Conservation (phyloP, 2,797 vertebrate genomes). For the Cheirogaleus major region DNA sequence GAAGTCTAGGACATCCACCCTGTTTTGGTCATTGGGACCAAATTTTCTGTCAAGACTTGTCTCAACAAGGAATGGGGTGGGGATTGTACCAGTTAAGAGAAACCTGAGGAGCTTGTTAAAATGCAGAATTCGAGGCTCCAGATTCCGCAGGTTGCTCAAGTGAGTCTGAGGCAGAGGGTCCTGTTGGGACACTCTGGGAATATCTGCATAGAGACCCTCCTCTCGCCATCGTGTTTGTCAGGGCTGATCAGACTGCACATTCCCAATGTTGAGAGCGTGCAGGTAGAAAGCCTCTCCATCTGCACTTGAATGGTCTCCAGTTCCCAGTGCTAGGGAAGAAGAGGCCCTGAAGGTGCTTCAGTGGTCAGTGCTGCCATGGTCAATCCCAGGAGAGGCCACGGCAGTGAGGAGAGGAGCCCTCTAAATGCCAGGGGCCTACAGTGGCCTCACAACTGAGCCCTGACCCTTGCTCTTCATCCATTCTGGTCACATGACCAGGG, state of each 20-base stretch:
- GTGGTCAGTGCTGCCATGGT: not conserved
- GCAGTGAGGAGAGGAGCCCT: not conserved
- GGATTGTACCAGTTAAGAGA: not conserved
- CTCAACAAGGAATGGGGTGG: not conserved
- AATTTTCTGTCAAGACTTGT: not conserved
- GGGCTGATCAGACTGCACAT: not conserved
- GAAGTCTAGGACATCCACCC: not conserved
- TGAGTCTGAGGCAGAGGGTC: not conserved
- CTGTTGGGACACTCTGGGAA: not conserved
- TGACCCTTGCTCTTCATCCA: not conserved
- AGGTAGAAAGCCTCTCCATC: not conserved
- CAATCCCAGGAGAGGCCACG: not conserved
- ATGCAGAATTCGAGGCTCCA: not conserved
- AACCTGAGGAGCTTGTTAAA: not conserved
- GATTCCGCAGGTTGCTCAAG: not conserved
- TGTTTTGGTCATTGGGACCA: not conserved
- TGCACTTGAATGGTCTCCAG: rapidly evolving
- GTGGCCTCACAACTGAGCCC: not conserved
- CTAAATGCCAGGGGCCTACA: not conserved
- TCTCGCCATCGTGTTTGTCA: not conserved
- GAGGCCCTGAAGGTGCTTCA: not conserved
- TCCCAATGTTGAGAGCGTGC: not conserved
- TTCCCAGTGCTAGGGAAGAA: not conserved
- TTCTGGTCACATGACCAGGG: not conserved
- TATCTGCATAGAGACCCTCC: not conserved